A percentile compares a stretch with the other conserved stretches of the same genome.
Evolutionary conservation across 1,140 invertebrate species (phyloP).

Genomic region (Bombus confusus): DNA sequence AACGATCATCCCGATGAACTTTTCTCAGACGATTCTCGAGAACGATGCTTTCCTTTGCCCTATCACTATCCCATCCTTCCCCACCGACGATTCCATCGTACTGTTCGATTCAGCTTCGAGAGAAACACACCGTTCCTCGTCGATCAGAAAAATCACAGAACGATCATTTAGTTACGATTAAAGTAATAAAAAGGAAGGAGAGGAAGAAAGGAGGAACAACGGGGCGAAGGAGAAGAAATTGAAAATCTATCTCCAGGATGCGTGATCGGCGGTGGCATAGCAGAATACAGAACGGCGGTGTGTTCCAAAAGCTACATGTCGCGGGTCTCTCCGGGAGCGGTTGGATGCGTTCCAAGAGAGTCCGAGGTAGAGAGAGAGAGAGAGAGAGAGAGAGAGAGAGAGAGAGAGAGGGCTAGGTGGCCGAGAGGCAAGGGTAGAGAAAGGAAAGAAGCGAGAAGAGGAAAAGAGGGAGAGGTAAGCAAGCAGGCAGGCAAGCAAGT

Average conservation of each 20-base stretch:
- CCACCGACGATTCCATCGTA: too few relatives aligned
- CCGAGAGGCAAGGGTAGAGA: conserved; percentile 1
- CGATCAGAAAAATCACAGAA: neutral
- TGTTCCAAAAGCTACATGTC: conserved; percentile 56
- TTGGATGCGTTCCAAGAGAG: conserved; percentile 62
- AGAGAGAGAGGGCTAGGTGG: neutral
- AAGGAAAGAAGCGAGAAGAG: conserved; percentile 7
- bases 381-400: conserved; percentile 14
- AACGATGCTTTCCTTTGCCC: neutral
- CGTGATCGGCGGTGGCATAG: conserved; percentile 24
- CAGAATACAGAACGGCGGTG: conserved; percentile 36
- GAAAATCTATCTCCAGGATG: conserved; percentile 25
- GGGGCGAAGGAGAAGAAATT: neutral
- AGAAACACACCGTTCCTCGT: neutral
- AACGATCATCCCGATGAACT: too few relatives aligned
- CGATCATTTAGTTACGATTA: neutral
- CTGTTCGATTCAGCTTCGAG: neutral
- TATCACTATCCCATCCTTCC: too few relatives aligned
- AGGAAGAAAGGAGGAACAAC: too few relatives aligned
- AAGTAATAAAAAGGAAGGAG: neutral
- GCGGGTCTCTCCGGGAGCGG: conserved; percentile 39
- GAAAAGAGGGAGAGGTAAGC: neutral
- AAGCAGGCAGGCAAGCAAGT: neutral
- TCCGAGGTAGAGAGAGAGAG: conserved; percentile 11
- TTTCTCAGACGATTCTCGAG: neutral